These are phyloP conservation scores for Crotalus tigris DNA, from an alignment of 2,113 vertebrate genomes.

Conservation along the genomic window DNA sequence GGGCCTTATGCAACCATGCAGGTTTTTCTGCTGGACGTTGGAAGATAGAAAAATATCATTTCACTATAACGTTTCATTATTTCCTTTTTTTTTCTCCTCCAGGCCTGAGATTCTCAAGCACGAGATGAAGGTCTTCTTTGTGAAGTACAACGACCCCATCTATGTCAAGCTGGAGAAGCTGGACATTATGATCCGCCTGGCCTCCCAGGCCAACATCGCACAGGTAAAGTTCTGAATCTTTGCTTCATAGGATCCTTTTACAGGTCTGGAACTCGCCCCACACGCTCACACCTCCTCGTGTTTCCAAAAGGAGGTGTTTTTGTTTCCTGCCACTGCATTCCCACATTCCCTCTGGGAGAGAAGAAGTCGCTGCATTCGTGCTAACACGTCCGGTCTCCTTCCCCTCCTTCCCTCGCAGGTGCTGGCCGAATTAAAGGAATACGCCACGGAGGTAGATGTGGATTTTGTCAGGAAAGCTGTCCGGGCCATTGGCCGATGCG, in stretches of 20 bases:
- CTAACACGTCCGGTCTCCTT: neutral
- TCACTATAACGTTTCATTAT: neutral
- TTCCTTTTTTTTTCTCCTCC: neutral
- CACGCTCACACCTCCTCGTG: neutral
- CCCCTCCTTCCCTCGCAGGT: constrained; percentile 72
- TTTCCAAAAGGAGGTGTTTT: neutral
- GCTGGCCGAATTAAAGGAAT: constrained; percentile 95
- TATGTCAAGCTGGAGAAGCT: constrained; percentile 98
- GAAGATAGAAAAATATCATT: too few species aligned
- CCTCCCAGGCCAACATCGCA: constrained; percentile 96
- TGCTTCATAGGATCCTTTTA: neutral
- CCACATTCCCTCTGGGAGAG: neutral
- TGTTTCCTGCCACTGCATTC: neutral
- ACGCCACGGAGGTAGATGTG: constrained; percentile 96
- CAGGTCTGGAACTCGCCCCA: neutral
- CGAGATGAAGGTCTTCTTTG: constrained; percentile 99
- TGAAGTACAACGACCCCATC: constrained; percentile 99
- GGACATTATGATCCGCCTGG: constrained; percentile 98
- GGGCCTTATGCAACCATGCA: too few species aligned
- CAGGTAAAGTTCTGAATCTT: constrained; percentile 75
- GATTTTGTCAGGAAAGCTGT: constrained; percentile 97
- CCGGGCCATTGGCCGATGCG: constrained; percentile 94
- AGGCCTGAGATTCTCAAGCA: constrained; percentile 97
- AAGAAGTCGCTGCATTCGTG: rapidly evolving
- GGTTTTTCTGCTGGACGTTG: too few species aligned